These are phyloP conservation scores for Lycophotia porphyrea DNA, from an alignment of 2,888 invertebrate species.

Conservation along the genomic window DNA sequence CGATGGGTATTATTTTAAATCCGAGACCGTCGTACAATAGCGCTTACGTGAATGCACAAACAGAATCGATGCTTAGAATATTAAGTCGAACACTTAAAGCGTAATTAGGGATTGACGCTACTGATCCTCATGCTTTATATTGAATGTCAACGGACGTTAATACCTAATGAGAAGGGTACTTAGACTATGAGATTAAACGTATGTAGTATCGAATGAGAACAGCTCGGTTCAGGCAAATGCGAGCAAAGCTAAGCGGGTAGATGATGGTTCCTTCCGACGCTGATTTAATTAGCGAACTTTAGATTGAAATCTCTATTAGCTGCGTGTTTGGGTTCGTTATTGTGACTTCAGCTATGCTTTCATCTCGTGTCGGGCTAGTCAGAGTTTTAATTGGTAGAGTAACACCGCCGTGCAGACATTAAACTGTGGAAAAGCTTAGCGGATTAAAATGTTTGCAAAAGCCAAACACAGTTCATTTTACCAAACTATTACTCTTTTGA, in stretches of 20 bases:
- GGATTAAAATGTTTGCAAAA: conserved; percentile 2
- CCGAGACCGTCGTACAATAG: conserved; percentile 7
- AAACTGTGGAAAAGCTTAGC: background rate
- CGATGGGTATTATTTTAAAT: conserved; percentile 41
- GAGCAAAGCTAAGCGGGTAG: conserved; percentile 38
- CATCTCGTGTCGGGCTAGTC: conserved; percentile 15
- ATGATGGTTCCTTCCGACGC: conserved; percentile 49
- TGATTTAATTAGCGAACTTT: conserved; percentile 47
- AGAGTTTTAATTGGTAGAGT: conserved; percentile 46
- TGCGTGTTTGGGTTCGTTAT: conserved; percentile 21
- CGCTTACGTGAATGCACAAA: conserved; percentile 7
- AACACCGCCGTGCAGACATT: conserved; percentile 9
- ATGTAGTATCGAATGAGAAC: conserved; percentile 11
- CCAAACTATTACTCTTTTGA: background rate
- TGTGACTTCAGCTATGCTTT: conserved; percentile 24
- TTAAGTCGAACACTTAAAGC: conserved; percentile 15
- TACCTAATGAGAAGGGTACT: conserved; percentile 36
- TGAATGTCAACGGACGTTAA: conserved; percentile 34
- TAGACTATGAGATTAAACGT: conserved; percentile 14
- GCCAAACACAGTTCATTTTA: conserved; percentile 5
- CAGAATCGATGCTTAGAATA: conserved; percentile 22
- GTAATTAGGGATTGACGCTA: conserved; percentile 15
- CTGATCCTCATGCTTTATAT: conserved; percentile 7
- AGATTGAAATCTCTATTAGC: conserved; percentile 36
- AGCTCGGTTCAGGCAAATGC: conserved; percentile 7